phyloP scores from a whole-genome alignment of 2,888 invertebrate genomes.

The Macaria notata region DNA sequence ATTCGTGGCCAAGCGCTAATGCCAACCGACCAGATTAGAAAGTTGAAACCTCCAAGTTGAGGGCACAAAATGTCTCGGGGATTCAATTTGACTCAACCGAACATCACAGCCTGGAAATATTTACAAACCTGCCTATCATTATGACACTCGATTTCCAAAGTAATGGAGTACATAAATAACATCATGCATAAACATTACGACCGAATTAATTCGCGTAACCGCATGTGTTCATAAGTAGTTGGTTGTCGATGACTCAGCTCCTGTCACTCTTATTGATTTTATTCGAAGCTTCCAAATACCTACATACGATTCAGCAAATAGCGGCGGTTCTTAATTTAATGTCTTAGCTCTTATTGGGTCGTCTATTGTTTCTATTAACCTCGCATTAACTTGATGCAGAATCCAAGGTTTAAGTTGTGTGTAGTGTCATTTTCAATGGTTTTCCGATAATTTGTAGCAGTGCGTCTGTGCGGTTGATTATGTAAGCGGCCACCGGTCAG shows the following conservation, averaged over 20 bases:
- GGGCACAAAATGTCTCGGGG: slow-evolving; percentile 48
- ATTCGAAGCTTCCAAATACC: slow-evolving; percentile 23
- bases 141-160: slow-evolving; percentile 25
- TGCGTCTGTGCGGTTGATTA: slow-evolving; percentile 41
- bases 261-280: slow-evolving; percentile 35
- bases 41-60: slow-evolving; percentile 62
- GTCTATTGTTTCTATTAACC: slow-evolving; percentile 45
- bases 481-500: slow-evolving; percentile 45
- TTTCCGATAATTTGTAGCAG: slow-evolving; percentile 31
- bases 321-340: slow-evolving; percentile 4
- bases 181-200: slow-evolving; percentile 36
- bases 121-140: slow-evolving; percentile 18
- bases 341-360: slow-evolving; percentile 38
- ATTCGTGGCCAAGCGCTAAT: slow-evolving; percentile 63
- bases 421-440: background rate
- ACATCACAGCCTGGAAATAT: slow-evolving; percentile 8
- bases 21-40: slow-evolving; percentile 68
- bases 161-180: slow-evolving; percentile 17
- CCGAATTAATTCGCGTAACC: slow-evolving; percentile 39
- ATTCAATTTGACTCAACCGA: slow-evolving; percentile 32
- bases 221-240: slow-evolving; percentile 9
- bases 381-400: slow-evolving; percentile 28
- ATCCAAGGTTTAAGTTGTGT: slow-evolving; percentile 8
- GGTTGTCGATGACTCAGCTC: slow-evolving; percentile 34
- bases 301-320: background rate